Conservation (phyloP, 30 jellyfish, hydroid and myxozoan species). For the Aurelia aurita complex sp. Pacific region DNA sequence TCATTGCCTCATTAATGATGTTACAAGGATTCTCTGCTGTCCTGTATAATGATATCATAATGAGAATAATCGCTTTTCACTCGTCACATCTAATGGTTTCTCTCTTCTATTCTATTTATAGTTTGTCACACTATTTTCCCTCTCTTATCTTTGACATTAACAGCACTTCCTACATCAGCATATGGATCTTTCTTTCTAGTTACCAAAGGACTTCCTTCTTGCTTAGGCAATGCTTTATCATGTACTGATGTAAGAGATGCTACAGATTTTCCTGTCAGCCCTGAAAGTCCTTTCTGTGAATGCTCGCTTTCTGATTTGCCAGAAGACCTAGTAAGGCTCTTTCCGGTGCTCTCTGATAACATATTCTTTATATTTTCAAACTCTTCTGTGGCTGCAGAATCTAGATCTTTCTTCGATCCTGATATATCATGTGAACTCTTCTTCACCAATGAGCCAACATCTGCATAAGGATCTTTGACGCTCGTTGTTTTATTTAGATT, state of each 20-base stretch:
- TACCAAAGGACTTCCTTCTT: background rate
- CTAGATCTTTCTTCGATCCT: conserved; percentile 39
- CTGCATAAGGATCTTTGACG: conserved; percentile 55
- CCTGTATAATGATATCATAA: too few relatives aligned
- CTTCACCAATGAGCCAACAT: conserved; percentile 52
- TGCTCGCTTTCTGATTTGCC: background rate
- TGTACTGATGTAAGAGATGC: conserved; percentile 3
- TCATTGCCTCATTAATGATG: too few relatives aligned
- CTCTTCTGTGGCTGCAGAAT: conserved; percentile 16
- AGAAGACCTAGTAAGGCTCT: background rate
- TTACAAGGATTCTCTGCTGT: too few relatives aligned
- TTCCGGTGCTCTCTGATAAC: background rate
- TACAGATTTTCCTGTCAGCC: conserved; percentile 45
- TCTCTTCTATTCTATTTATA: too few relatives aligned
- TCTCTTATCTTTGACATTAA: conserved; percentile 24
- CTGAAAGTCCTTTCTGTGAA: background rate
- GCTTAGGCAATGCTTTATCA: background rate
- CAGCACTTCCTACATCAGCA: conserved; percentile 81
- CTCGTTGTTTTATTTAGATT: conserved; percentile 10
- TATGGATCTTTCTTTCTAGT: conserved; percentile 58
- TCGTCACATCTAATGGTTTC: too few relatives aligned
- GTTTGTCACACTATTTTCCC: background rate
- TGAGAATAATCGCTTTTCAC: too few relatives aligned
- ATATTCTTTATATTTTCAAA: background rate
- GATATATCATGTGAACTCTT: conserved; percentile 8